Evolutionary conservation across 2,797 vertebrate species (phyloP).

Genomic region (Pelobates cultripes): DNA sequence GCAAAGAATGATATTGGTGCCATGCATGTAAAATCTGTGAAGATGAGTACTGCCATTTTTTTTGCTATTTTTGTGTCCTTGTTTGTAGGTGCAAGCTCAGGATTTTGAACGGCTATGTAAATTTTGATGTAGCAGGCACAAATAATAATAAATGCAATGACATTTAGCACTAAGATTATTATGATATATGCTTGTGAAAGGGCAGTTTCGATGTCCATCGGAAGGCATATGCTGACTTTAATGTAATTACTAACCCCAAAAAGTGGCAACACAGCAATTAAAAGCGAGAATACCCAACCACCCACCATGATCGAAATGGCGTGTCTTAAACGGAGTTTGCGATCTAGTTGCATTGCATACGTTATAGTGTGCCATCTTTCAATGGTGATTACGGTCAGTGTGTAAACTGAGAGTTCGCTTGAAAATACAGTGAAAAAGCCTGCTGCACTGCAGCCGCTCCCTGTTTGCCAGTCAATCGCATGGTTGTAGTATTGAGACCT

Average conservation of each 20-base stretch:
- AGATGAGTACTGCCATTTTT: slow-evolving; percentile 92
- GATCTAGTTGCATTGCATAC: slow-evolving; percentile 85
- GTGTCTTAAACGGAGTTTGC: slow-evolving; percentile 80
- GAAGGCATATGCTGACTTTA: slow-evolving; percentile 93
- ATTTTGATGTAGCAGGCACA: slow-evolving; percentile 89
- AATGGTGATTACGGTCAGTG: slow-evolving; percentile 84
- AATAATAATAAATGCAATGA: slow-evolving; percentile 81
- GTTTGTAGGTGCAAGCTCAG: slow-evolving; percentile 75
- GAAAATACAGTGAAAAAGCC: slow-evolving; percentile 91
- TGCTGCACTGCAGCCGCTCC: slow-evolving; percentile 78
- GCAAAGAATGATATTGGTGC: slow-evolving; percentile 94
- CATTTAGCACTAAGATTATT: slow-evolving; percentile 80
- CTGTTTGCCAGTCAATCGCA: slow-evolving; percentile 89
- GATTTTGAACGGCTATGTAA: slow-evolving; percentile 85
- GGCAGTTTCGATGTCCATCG: slow-evolving; percentile 87
- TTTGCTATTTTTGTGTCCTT: slow-evolving; percentile 89
- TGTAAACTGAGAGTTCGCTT: slow-evolving; percentile 90
- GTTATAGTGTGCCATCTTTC: slow-evolving; percentile 93
- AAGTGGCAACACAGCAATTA: slow-evolving; percentile 83
- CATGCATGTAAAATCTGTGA: slow-evolving; percentile 93
- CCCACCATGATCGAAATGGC: slow-evolving; percentile 80
- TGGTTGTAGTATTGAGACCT: slow-evolving; percentile 89
- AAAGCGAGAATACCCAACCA: slow-evolving; percentile 84
- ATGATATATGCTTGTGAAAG: slow-evolving; percentile 85
- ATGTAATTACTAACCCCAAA: slow-evolving; percentile 89